Percentiles rank a stretch among this genome's conserved stretches.
Conservation (phyloP, 2,888 invertebrate species). For the Dendrolimus houi region DNA sequence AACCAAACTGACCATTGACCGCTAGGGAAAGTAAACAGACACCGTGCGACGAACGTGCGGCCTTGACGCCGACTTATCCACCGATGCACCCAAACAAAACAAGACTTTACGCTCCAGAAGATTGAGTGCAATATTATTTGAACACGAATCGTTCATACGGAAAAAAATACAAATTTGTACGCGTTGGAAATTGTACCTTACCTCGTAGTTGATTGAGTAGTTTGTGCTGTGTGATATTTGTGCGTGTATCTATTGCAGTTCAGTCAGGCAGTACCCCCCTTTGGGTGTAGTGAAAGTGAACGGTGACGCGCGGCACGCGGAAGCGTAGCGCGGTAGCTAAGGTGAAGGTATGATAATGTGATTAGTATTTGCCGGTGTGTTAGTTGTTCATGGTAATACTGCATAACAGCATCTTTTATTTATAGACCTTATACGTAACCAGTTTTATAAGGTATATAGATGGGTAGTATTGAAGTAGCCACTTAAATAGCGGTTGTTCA, state of each 20-base stretch:
- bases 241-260: conserved; percentile 28
- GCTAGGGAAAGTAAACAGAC: conserved; percentile 66
- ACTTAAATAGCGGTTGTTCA: no score
- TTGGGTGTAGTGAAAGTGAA: conserved; percentile 60
- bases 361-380: conserved; percentile 39
- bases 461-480: no score
- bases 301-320: conserved; percentile 52
- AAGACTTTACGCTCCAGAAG: conserved; percentile 20
- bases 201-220: conserved; percentile 24
- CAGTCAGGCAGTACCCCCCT: conserved; percentile 34
- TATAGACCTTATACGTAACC: neutral
- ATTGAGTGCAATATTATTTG: conserved; percentile 32
- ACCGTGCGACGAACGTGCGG: conserved; percentile 44
- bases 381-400: conserved; percentile 33
- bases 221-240: conserved; percentile 18
- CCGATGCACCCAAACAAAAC: conserved; percentile 17
- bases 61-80: conserved; percentile 56
- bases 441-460: no score
- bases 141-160: conserved; percentile 18
- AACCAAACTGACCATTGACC: conserved; percentile 54
- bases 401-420: conserved; percentile 19
- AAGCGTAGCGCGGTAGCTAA: conserved; percentile 54
- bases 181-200: conserved; percentile 29
- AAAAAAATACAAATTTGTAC: conserved; percentile 23
- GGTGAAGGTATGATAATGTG: conserved; percentile 51